phyloP scores from a whole-genome alignment of 2,797 vertebrate genomes.

The Pipistrellus kuhlii region DNA sequence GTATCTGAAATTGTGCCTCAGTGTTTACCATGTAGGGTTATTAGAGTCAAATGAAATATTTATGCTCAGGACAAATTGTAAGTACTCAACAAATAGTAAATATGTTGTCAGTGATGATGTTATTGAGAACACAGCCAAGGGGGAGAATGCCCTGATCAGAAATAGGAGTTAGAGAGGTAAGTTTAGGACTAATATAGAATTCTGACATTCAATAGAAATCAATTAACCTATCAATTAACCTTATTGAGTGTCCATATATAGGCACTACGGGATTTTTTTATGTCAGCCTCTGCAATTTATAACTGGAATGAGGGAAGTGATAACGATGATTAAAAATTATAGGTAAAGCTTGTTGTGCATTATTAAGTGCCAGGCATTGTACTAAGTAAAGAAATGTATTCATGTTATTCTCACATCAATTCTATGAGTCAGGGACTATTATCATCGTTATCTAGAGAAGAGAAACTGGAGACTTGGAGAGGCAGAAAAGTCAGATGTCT shows the following conservation, averaged over 20 bases:
- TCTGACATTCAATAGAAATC: conserved; percentile 33
- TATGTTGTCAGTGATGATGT: not conserved
- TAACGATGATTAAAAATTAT: not conserved
- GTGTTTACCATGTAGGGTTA: not conserved
- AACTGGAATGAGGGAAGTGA: not conserved
- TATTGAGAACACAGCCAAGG: not conserved
- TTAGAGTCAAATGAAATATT: not conserved
- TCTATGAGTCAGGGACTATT: not conserved
- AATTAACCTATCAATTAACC: not conserved
- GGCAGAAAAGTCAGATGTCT: not conserved
- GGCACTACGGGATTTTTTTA: not conserved
- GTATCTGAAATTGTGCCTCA: not conserved
- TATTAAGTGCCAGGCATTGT: not conserved
- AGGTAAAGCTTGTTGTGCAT: not conserved
- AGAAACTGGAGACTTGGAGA: not conserved
- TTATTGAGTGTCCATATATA: not conserved
- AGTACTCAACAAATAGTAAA: not conserved
- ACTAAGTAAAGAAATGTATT: not conserved
- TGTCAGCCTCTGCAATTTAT: not conserved
- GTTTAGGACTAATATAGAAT: conserved; percentile 11
- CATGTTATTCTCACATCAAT: not conserved
- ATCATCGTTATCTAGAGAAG: not conserved
- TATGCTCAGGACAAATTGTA: not conserved
- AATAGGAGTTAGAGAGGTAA: not conserved
- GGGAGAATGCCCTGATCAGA: not conserved